Percentiles rank a stretch among this genome's conserved stretches.
Evolutionary conservation across 2,888 invertebrate species (phyloP).

Genomic region (Sphaerophoria rueppellii): DNA sequence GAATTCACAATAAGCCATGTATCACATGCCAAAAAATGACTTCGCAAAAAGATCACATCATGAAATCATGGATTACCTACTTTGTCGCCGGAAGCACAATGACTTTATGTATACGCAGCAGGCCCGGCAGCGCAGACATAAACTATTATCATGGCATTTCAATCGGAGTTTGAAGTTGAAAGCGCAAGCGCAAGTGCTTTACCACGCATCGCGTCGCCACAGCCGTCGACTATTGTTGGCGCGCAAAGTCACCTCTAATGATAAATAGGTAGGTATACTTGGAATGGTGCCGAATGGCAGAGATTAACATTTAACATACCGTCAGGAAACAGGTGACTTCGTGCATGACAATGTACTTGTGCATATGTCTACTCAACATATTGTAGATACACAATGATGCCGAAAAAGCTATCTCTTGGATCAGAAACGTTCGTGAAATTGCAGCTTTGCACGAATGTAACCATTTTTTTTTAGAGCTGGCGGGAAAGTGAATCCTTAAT

Average conservation of each 20-base stretch:
- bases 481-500: conserved; percentile 21
- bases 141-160: conserved; percentile 21
- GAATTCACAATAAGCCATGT: conserved; percentile 18
- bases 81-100: conserved; percentile 37
- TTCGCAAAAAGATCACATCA: conserved; percentile 26
- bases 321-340: conserved; percentile 24
- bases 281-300: neutral
- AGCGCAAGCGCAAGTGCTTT: neutral
- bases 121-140: conserved; percentile 2
- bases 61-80: conserved; percentile 19
- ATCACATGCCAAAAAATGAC: conserved; percentile 13
- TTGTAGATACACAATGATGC: neutral
- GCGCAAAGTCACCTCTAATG: conserved; percentile 22
- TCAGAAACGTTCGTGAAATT: conserved; percentile 19
- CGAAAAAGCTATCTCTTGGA: conserved; percentile 32
- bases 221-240: neutral
- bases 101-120: conserved; percentile 11
- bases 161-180: conserved; percentile 13
- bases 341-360: conserved; percentile 17
- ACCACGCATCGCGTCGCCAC: conserved; percentile 23
- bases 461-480: conserved; percentile 1
- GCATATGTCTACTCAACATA: neutral
- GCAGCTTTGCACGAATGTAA: conserved; percentile 20
- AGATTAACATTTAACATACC: neutral
- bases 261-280: conserved; percentile 13